Evolutionary conservation across 2,888 invertebrate species (phyloP).

Genomic region (Cheilosia scutellata): DNA sequence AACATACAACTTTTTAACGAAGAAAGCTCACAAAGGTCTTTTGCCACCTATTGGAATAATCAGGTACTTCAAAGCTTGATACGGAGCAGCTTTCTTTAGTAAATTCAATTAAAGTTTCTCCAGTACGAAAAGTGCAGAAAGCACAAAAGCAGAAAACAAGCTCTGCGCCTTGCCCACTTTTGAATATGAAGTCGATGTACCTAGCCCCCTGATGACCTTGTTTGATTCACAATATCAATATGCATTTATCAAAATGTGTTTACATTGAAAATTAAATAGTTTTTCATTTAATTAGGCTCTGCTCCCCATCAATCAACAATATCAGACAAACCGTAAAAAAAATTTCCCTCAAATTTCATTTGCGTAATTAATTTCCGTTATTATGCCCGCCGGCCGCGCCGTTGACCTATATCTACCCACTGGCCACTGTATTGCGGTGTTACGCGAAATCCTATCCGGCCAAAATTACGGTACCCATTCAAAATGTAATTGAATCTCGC

Average conservation of each 20-base stretch:
- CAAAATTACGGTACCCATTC: slow-evolving; percentile 43
- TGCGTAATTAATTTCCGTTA: slow-evolving; percentile 58
- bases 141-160: neutral
- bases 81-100: neutral
- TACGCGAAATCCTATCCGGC: slow-evolving; percentile 23
- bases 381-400: slow-evolving; percentile 9
- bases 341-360: slow-evolving; percentile 25
- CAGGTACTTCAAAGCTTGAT: neutral
- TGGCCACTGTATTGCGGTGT: neutral
- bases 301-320: neutral
- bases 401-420: slow-evolving; percentile 13
- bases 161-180: neutral
- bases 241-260: too few species aligned
- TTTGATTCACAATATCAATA: too few species aligned
- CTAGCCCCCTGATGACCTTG: too few species aligned
- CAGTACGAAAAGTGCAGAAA: neutral
- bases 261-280: slow-evolving; percentile 21
- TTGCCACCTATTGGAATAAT: slow-evolving; percentile 5
- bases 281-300: slow-evolving; percentile 24
- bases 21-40: neutral
- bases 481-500: slow-evolving; percentile 55
- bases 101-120: neutral
- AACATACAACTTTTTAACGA: slow-evolving; percentile 9
- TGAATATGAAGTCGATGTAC: too few species aligned
- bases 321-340: slow-evolving; percentile 24